Percentiles rank a stretch among this genome's conserved stretches.
phyloP scores from a whole-genome alignment of 2,797 vertebrate species.

The Microtus agrestis region DNA sequence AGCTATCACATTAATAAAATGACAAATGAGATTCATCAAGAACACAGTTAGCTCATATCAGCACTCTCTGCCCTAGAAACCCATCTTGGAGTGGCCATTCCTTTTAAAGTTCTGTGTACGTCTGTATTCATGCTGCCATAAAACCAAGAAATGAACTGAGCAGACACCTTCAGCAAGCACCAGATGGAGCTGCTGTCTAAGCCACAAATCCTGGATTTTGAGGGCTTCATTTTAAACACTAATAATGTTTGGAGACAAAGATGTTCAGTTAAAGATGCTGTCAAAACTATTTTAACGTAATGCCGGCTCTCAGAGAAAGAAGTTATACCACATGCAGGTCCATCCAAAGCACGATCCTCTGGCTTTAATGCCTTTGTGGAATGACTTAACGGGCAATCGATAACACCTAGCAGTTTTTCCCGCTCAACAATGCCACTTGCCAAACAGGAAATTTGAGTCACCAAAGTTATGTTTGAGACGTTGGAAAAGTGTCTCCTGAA shows the following conservation, averaged over 20 bases:
- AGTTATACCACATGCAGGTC: slow-evolving; percentile 55
- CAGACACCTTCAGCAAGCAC: slow-evolving; percentile 81
- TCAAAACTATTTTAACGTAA: slow-evolving; percentile 80
- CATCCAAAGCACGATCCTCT: slow-evolving; percentile 68
- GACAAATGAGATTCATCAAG: background rate
- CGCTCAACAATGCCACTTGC: slow-evolving; percentile 51
- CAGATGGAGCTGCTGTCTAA: slow-evolving; percentile 89
- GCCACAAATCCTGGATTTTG: slow-evolving; percentile 65
- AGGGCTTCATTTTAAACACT: slow-evolving; percentile 73
- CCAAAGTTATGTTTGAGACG: slow-evolving; percentile 64
- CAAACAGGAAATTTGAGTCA: background rate
- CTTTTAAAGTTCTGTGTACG: slow-evolving; percentile 53
- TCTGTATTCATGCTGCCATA: slow-evolving; percentile 70
- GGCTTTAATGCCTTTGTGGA: slow-evolving; percentile 61
- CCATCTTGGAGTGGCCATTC: slow-evolving; percentile 37
- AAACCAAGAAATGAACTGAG: slow-evolving; percentile 55
- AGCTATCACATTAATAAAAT: background rate
- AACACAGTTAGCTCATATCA: slow-evolving; percentile 55
- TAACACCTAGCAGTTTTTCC: slow-evolving; percentile 61
- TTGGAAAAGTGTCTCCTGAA: slow-evolving; percentile 61
- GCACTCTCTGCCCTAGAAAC: background rate
- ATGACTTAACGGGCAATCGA: slow-evolving; percentile 25
- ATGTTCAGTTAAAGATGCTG: slow-evolving; percentile 74
- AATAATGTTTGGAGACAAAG: slow-evolving; percentile 84
- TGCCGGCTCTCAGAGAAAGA: slow-evolving; percentile 75